phyloP scores from a whole-genome alignment of 2,888 invertebrate species.

The Myathropa florea region DNA sequence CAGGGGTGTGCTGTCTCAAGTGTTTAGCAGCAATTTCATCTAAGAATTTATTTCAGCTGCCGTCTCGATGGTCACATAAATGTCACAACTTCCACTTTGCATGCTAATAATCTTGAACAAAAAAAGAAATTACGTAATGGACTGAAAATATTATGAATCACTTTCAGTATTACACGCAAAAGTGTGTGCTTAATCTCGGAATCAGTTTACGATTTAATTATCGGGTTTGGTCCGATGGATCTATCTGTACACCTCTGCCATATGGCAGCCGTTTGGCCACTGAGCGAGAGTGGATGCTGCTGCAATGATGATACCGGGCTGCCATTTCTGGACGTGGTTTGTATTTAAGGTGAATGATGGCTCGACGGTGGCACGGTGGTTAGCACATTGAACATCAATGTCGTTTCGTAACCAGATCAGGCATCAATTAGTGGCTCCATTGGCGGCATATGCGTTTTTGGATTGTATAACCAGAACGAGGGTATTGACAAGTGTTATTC shows the following conservation, averaged over 20 bases:
- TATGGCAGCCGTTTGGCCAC: not conserved
- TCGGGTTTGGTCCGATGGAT: slow-evolving; percentile 7
- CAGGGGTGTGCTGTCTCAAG: not conserved
- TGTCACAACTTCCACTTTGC: slow-evolving; percentile 35
- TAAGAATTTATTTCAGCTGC: slow-evolving; percentile 35
- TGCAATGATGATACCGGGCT: not conserved
- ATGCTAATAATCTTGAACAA: slow-evolving; percentile 23
- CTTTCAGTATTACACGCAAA: not conserved
- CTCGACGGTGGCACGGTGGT: not conserved
- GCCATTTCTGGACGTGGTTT: not conserved
- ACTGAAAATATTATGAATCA: slow-evolving; percentile 43
- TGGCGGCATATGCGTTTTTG: not conserved
- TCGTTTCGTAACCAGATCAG: slow-evolving; percentile 10
- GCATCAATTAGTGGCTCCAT: slow-evolving; percentile 3
- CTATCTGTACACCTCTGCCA: slow-evolving; percentile 34
- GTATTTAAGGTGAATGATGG: not conserved
- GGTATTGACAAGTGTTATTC: not conserved
- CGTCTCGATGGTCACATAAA: slow-evolving; percentile 8
- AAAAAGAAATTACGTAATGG: slow-evolving; percentile 29
- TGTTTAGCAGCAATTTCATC: not conserved
- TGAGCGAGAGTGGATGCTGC: not conserved
- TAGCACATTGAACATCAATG: slow-evolving; percentile 5
- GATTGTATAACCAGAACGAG: not conserved
- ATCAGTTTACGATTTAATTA: slow-evolving; percentile 20
- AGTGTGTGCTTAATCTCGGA: slow-evolving; percentile 12